phyloP scores from a whole-genome alignment of 2,113 vertebrate genomes.

The Prinia subflava region DNA sequence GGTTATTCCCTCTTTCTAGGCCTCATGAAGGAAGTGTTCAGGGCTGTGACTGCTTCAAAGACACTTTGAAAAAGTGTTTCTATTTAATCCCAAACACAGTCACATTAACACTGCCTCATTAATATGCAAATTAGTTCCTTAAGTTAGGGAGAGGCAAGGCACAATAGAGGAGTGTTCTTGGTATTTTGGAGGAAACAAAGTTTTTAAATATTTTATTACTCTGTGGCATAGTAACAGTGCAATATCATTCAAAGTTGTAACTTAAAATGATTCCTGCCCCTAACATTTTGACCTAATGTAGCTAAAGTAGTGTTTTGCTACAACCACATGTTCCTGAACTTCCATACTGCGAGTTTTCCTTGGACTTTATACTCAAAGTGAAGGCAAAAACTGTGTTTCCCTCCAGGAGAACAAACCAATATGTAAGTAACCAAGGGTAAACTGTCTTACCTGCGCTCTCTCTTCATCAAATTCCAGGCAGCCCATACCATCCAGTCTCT shows the following conservation, averaged over 20 bases:
- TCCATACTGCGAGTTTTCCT: not conserved
- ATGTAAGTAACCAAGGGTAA: not conserved
- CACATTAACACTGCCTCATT: not conserved
- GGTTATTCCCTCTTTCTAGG: not conserved
- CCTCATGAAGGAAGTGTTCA: not conserved
- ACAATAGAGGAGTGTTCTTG: not conserved
- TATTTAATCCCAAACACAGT: not conserved
- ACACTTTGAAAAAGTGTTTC: not conserved
- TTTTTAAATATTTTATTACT: not conserved
- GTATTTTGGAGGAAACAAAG: not conserved
- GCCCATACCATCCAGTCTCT: constrained; percentile 97
- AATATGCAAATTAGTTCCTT: not conserved
- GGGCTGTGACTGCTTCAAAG: not conserved
- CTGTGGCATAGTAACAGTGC: not conserved
- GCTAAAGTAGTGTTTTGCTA: not conserved
- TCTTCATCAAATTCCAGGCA: constrained; percentile 97
- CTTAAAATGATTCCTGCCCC: not conserved
- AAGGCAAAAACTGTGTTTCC: not conserved
- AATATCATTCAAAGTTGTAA: not conserved
- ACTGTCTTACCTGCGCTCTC: constrained; percentile 88
- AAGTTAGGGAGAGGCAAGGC: not conserved
- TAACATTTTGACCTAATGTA: not conserved
- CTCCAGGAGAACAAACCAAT: not conserved
- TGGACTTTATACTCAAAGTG: not conserved
- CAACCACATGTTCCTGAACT: not conserved